Conservation (phyloP, 2,797 vertebrate species). For the Gephyroberyx darwinii region DNA sequence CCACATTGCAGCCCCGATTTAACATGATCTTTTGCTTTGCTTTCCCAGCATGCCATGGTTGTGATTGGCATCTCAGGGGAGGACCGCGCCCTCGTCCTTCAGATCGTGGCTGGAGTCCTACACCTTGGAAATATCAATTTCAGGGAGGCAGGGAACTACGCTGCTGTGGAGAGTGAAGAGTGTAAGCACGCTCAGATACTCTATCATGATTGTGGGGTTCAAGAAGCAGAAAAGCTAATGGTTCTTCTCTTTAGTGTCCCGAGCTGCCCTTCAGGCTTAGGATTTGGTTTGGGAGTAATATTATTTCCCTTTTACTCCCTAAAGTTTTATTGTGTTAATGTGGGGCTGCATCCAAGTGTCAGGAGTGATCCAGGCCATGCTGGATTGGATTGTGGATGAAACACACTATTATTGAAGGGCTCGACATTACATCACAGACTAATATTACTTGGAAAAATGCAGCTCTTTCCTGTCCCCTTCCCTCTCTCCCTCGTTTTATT, state of each 20-base stretch:
- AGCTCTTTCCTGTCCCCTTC: conserved; percentile 56
- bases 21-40: conserved; percentile 50
- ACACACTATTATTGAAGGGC: conserved; percentile 58
- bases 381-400: conserved; percentile 73
- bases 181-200: conserved; percentile 83
- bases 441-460: conserved; percentile 71
- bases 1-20: conserved; percentile 36
- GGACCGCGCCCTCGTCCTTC: conserved; percentile 90
- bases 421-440: conserved; percentile 66
- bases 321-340: conserved; percentile 66
- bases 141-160: conserved; percentile 96
- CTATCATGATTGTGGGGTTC: not conserved
- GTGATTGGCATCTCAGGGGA: conserved; percentile 93
- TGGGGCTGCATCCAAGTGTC: conserved; percentile 59
- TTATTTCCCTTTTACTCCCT: conserved; percentile 55
- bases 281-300: conserved; percentile 30
- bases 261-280: conserved; percentile 48
- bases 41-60: conserved; percentile 92
- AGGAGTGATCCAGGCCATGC: conserved; percentile 54
- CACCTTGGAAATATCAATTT: conserved; percentile 98
- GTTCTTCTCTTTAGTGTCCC: conserved; percentile 42
- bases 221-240: not conserved
- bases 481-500: conserved; percentile 36
- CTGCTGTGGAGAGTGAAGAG: conserved; percentile 96
- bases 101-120: conserved; percentile 95